A percentile compares a stretch with the other conserved stretches of the same genome.
Conservation (phyloP, 2,888 invertebrate genomes). For the Phorcus lineatus region DNA sequence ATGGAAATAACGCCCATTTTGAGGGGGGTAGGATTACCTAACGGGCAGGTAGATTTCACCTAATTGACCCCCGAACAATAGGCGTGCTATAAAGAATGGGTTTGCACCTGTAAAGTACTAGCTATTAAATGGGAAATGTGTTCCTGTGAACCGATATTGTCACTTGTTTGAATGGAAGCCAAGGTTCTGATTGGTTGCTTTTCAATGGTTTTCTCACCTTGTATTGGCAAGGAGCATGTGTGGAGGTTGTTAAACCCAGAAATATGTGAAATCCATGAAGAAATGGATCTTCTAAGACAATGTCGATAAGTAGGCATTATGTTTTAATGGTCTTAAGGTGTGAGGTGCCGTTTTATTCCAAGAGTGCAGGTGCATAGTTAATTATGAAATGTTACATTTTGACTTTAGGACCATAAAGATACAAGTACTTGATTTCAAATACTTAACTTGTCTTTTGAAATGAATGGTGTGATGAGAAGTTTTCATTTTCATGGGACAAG, state of each 20-base stretch:
- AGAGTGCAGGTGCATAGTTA: no score
- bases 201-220: slow-evolving; percentile 7
- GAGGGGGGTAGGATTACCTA: neutral
- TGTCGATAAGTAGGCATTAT: neutral
- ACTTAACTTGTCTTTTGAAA: no score
- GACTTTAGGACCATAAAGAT: no score
- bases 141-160: neutral
- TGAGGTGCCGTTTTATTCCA: no score
- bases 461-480: no score
- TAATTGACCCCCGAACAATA: slow-evolving; percentile 13
- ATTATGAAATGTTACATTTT: no score
- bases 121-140: slow-evolving; percentile 14
- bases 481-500: no score
- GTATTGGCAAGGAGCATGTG: slow-evolving; percentile 10
- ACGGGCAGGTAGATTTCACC: neutral
- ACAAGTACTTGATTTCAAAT: no score
- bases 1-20: neutral
- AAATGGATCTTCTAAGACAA: slow-evolving; percentile 8
- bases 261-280: slow-evolving; percentile 21
- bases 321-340: no score
- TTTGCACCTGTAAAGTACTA: slow-evolving; percentile 1
- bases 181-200: slow-evolving; percentile 11
- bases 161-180: neutral
- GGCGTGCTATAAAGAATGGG: slow-evolving; percentile 12
- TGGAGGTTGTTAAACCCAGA: neutral